phyloP scores from a whole-genome alignment of 2,113 vertebrate genomes.

The Antigone vipio region DNA sequence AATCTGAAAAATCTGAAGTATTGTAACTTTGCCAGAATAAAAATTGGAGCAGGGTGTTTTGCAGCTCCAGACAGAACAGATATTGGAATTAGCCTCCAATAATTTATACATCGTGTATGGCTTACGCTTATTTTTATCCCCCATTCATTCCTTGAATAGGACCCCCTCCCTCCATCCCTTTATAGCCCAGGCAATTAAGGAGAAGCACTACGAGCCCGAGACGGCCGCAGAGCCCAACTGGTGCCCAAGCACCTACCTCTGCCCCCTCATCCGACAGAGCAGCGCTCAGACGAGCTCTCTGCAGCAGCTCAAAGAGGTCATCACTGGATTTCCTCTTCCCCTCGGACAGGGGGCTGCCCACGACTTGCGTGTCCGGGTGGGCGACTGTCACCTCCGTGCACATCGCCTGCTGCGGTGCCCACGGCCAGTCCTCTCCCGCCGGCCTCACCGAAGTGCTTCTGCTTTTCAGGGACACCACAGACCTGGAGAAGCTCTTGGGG shows the following conservation, averaged over 20 bases:
- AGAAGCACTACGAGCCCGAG: rapidly evolving
- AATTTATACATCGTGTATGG: not conserved
- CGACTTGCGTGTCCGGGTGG: not conserved
- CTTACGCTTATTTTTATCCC: not conserved
- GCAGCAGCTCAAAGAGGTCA: slow-evolving; percentile 39
- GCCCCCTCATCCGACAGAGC: not conserved
- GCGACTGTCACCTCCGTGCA: not conserved
- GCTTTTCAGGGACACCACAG: slow-evolving; percentile 49
- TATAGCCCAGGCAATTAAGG: not conserved
- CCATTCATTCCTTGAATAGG: not conserved
- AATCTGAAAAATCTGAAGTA: not conserved
- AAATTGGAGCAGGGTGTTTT: not conserved
- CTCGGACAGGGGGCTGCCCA: rapidly evolving
- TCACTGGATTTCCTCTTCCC: not conserved
- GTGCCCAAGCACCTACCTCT: slow-evolving; percentile 60
- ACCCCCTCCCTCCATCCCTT: not conserved
- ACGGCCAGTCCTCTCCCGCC: slow-evolving; percentile 36
- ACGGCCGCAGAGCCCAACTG: rapidly evolving
- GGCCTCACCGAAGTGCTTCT: slow-evolving; percentile 34
- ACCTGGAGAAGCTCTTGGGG: slow-evolving; percentile 58
- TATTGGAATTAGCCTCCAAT: not conserved
- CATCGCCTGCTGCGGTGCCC: slow-evolving; percentile 21
- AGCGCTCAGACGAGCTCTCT: not conserved
- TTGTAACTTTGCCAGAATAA: not conserved
- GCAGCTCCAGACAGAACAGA: not conserved